These are phyloP conservation scores for Gallirallus australis DNA, from an alignment of 2,797 vertebrate species.

Conservation along the genomic window DNA sequence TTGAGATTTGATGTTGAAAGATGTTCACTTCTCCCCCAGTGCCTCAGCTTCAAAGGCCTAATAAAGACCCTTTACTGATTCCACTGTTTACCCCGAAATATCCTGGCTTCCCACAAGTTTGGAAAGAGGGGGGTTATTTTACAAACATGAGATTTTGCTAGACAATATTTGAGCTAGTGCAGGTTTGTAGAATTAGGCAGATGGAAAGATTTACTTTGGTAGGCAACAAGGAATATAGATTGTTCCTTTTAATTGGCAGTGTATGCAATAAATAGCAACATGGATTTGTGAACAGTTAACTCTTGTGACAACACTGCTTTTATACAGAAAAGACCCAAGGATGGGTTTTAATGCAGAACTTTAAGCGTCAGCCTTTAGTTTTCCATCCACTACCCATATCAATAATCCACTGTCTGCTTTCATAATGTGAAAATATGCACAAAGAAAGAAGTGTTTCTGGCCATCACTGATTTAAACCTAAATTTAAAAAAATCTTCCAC, in stretches of 20 bases:
- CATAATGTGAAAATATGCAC: not conserved
- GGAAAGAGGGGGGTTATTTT: not conserved
- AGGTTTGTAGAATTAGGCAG: not conserved
- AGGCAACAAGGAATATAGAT: not conserved
- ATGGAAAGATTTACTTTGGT: not conserved
- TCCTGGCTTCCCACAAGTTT: not conserved
- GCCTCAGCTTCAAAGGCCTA: not conserved
- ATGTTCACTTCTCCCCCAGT: not conserved
- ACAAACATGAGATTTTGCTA: not conserved
- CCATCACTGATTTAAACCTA: not conserved
- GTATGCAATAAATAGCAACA: not conserved
- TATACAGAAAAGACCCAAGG: not conserved
- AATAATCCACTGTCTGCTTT: not conserved
- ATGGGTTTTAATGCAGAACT: not conserved
- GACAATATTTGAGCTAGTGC: not conserved
- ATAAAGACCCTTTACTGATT: not conserved
- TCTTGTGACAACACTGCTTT: not conserved
- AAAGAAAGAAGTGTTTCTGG: not conserved
- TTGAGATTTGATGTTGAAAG: not conserved
- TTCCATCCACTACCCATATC: not conserved
- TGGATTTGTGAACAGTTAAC: not conserved
- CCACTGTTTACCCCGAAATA: not conserved
- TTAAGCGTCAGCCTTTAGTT: not conserved
- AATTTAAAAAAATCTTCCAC: not conserved
- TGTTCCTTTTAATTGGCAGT: slow-evolving; percentile 23